Conservation (phyloP, 2,888 invertebrate species). For the Hemistola chrysoprasaria region DNA sequence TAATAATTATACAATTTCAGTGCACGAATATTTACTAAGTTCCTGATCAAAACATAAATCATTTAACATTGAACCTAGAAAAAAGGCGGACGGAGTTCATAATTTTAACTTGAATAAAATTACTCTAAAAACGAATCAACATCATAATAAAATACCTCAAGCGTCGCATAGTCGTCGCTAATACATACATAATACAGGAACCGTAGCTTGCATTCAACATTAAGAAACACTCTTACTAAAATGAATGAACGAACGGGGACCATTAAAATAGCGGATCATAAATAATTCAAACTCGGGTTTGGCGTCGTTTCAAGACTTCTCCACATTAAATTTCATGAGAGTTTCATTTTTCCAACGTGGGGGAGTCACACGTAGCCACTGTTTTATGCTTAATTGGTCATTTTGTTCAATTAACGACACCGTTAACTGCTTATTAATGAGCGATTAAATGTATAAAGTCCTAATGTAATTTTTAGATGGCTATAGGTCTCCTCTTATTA, state of each 20-base stretch:
- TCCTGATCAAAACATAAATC: too few relatives aligned
- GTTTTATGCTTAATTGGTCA: slow-evolving; percentile 50
- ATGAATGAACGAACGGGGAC: slow-evolving; percentile 74
- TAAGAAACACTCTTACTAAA: slow-evolving; percentile 73
- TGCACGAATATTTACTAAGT: too few relatives aligned
- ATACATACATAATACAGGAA: slow-evolving; percentile 16
- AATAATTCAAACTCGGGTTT: slow-evolving; percentile 78
- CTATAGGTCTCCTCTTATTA: too few relatives aligned
- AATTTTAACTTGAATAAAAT: slow-evolving; percentile 10
- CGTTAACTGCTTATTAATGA: slow-evolving; percentile 14
- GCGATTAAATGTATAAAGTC: too few relatives aligned
- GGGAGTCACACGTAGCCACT: slow-evolving; percentile 35
- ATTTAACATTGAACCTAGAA: too few relatives aligned
- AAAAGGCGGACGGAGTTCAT: too few relatives aligned
- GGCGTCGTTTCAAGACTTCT: slow-evolving; percentile 80
- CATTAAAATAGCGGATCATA: slow-evolving; percentile 79
- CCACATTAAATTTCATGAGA: slow-evolving; percentile 81
- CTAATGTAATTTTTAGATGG: too few relatives aligned
- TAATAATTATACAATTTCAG: too few relatives aligned
- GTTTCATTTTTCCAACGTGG: slow-evolving; percentile 72
- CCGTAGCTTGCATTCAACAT: slow-evolving; percentile 61
- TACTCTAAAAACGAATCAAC: slow-evolving; percentile 17
- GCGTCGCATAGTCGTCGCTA: neutral
- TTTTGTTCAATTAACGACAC: slow-evolving; percentile 37
- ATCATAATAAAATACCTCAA: slow-evolving; percentile 9